Percentiles rank a stretch among this genome's conserved stretches.
phyloP scores from a whole-genome alignment of 2,888 invertebrate species.

The Drosophila anceps region DNA sequence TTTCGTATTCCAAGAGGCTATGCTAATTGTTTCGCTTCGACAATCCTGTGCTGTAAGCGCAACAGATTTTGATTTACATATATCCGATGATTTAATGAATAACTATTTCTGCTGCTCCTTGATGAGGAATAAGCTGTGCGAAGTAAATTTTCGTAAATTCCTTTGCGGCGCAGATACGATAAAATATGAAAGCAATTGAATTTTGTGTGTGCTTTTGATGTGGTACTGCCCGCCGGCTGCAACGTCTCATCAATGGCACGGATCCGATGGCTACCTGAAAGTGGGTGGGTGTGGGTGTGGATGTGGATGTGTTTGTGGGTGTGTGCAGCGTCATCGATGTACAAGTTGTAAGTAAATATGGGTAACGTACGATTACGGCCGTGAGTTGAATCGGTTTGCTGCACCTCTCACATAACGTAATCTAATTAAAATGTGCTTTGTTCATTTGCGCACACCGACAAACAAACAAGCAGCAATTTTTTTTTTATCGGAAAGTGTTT shows the following conservation, averaged over 20 bases:
- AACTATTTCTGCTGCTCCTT: not conserved
- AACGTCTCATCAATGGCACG: not conserved
- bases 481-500: not conserved
- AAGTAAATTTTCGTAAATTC: not conserved
- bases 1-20: not conserved
- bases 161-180: too few species aligned
- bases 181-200: not conserved
- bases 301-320: too few species aligned
- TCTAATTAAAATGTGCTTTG: conserved; percentile 23
- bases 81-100: too few species aligned
- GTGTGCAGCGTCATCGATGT: conserved; percentile 9
- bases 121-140: not conserved
- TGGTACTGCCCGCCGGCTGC: not conserved
- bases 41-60: too few species aligned
- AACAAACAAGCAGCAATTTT: not conserved
- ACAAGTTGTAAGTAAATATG: conserved; percentile 22
- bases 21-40: too few species aligned
- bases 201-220: too few species aligned
- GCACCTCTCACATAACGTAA: conserved; percentile 19
- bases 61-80: too few species aligned
- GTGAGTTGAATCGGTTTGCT: conserved; percentile 13
- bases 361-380: conserved; percentile 25
- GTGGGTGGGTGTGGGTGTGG: conserved; percentile 5
- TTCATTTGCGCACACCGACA: not conserved
- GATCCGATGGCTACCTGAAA: not conserved